Conservation (phyloP, 2,113 vertebrate species). For the Hippopotamus amphibius region DNA sequence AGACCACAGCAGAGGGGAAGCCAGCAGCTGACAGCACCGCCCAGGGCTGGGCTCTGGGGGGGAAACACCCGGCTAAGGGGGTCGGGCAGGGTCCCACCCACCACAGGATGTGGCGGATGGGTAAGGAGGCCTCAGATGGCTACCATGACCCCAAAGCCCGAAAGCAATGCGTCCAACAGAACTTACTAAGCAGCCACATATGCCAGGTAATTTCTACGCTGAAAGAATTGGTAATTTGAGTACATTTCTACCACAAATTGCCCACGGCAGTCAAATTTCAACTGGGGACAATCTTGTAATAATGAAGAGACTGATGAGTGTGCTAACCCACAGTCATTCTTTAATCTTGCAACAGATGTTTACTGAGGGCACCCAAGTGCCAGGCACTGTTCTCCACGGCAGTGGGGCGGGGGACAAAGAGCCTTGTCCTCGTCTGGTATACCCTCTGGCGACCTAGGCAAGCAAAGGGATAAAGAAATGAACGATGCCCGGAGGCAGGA, state of each 20-base stretch:
- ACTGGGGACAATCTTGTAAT: background rate
- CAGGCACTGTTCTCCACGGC: background rate
- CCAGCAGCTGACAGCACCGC: background rate
- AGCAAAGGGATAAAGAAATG: background rate
- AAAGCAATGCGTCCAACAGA: background rate
- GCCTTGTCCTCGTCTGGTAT: background rate
- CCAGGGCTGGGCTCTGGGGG: background rate
- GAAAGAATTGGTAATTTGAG: background rate
- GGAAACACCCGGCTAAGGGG: background rate
- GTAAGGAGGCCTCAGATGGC: background rate
- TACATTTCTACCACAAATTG: conserved; percentile 23
- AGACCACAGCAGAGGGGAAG: background rate
- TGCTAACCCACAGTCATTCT: background rate
- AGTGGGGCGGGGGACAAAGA: background rate
- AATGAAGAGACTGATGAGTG: conserved; percentile 35
- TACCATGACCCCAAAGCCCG: background rate
- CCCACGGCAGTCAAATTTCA: background rate
- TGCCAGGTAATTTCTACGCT: background rate
- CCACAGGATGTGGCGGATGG: background rate
- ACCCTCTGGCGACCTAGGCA: background rate
- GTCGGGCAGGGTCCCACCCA: too few relatives aligned
- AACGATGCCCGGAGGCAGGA: too few relatives aligned
- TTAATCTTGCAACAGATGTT: conserved; percentile 53
- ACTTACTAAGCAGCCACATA: background rate
- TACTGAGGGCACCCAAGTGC: conserved; percentile 38